Conservation (phyloP, 2,797 vertebrate genomes). For the Tympanoctomys barrerae region DNA sequence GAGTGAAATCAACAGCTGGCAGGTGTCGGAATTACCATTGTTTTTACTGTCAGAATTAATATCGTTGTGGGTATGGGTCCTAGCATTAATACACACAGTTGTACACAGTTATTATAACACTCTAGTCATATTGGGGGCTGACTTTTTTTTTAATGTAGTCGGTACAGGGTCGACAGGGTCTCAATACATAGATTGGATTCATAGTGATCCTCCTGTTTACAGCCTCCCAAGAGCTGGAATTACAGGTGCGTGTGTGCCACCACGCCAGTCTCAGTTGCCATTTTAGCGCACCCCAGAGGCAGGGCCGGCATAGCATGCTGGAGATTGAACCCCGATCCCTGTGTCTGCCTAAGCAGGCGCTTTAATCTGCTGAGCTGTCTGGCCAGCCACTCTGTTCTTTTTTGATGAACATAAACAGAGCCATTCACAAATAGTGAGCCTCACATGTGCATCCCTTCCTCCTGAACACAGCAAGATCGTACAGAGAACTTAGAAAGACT, state of each 20-base stretch:
- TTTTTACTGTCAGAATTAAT: not conserved
- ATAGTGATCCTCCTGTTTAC: no score
- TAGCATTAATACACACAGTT: not conserved
- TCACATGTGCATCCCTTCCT: not conserved
- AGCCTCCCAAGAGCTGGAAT: no score
- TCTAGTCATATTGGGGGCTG: not conserved
- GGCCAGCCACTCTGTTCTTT: not conserved
- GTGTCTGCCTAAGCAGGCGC: no score
- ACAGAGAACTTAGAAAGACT: conserved; percentile 20
- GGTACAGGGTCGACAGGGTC: no score
- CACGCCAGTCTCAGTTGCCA: no score
- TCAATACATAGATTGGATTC: no score
- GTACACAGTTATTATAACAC: not conserved
- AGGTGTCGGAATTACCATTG: not conserved
- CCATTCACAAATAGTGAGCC: not conserved
- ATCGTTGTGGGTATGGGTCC: not conserved
- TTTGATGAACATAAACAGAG: not conserved
- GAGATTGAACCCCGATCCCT: no score
- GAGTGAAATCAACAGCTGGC: not conserved
- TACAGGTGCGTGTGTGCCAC: no score
- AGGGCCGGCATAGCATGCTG: no score
- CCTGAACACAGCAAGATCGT: not conserved
- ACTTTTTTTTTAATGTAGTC: no score
- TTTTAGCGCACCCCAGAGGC: no score
- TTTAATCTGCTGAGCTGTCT: no score